Conservation (phyloP, 1,140 invertebrate genomes). For the Potamilus streckersoni region DNA sequence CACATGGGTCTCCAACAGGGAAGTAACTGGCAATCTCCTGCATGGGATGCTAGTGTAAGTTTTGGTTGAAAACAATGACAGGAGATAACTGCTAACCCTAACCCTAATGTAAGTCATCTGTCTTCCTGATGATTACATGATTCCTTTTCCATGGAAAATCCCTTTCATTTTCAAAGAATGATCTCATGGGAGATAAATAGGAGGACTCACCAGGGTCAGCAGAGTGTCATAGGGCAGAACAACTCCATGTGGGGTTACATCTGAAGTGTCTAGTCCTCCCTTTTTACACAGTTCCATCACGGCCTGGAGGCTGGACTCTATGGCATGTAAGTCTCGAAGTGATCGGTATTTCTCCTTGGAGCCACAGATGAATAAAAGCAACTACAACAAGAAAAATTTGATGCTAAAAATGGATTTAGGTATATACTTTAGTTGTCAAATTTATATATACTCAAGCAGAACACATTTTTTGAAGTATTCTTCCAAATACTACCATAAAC, state of each 20-base stretch:
- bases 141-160: no score
- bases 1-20: no score
- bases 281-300: slow-evolving; percentile 67
- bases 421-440: not conserved
- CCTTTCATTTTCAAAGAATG: no score
- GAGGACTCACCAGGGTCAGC: slow-evolving; percentile 76
- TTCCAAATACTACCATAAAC: no score
- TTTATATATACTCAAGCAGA: not conserved
- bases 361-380: slow-evolving; percentile 92
- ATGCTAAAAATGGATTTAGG: no score
- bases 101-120: no score
- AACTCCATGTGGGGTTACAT: slow-evolving; percentile 43
- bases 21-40: no score
- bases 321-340: slow-evolving; percentile 89
- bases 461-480: no score
- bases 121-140: no score
- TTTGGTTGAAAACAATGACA: no score
- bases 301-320: slow-evolving; percentile 67
- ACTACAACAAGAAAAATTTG: slow-evolving; percentile 66
- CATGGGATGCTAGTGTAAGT: no score
- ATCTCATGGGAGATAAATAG: not conserved
- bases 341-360: slow-evolving; percentile 96
- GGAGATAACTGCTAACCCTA: no score
- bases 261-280: slow-evolving; percentile 47
- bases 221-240: slow-evolving; percentile 87